Evolutionary conservation across 2,888 invertebrate genomes (phyloP), one percentile per base, ranked within the genome.

Genomic region (Lymantria dispar): DNA sequence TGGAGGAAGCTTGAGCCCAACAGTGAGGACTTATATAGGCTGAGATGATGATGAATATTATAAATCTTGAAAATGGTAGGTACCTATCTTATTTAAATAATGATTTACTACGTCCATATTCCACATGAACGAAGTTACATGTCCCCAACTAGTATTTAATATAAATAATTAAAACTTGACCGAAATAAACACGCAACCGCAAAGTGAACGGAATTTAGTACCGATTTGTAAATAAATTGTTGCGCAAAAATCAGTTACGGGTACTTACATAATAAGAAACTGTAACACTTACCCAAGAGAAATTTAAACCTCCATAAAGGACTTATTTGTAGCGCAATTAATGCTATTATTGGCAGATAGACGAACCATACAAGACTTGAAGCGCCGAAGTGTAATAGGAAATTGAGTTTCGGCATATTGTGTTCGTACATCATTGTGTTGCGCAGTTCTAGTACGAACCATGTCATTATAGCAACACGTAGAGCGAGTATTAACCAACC

Each of bases 321-420:
- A 56, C 98, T 98, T 48, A 99, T 96, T 89, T 98, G 97, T 48
- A 98, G 92, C 10, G 98, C 97, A 65, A 99, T 96, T 48, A 99
- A 93, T 49, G 98, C 98, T 62, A 99, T 95, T 54, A 98, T 96
- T 10, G 99, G 98, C 74, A 99, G 92, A 85, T 99, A 99, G 66
- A 98, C 97, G 79, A 99, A 98, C 99, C 99, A 99, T 10, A 99
- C 99, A 38, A 99, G 93, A 76, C 98, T 98, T 12, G 98, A 98
- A 11, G 99, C 99, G 48, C 98, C 99, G 83, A 99, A 98, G 82
- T 99, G 99, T 45, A 98, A 93, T 50, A 99, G 93, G 85, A 99
- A 99, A 80, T 98, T 96, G 36, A 98, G 92, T 80, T 98, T 98
- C 68, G 76, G 87, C 88, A 92, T 90, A 58, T 92, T 92, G 73